Base-by-base conservation (phyloP, 2,888 invertebrate species). In the Tiliacea aurago region DNA sequence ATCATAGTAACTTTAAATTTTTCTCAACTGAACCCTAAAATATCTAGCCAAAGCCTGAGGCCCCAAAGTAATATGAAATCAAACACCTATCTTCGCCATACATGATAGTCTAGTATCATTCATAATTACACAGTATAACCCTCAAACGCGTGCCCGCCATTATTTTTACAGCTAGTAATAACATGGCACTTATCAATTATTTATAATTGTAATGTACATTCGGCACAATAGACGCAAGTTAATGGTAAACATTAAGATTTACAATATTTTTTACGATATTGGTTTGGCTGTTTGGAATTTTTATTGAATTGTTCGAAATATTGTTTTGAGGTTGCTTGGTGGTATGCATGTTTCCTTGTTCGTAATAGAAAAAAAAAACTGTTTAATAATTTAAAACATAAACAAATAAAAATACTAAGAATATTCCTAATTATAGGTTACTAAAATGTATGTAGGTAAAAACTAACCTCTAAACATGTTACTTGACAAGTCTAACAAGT, bases 161-260 rank as follows among this genome's bases (percentile, higher is more conserved):
- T 92, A 93, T 86, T 85, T 93, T 93, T 91, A 93, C 88, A 91
- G 86, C 91, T 75, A 70, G 85, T 91, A 93, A 94, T 94, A 88
- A 89, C 87, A 90, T 87, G 84, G 87, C 81, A 81, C 85, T 90
- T 88, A 90, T 87, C 89, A 87, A 90, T 91, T 90, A 88, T 87
- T 87, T 79, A 82, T 88, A 88, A 87, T 84, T 81, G 83, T 85
- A 87, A 89, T 88, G 64, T 72, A 67, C 59, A 84, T 84, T 85
- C 78, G 72, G 77, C 71, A 87, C 86, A 86, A 86, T 87, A 78
- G 75, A 80, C 75, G 55, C 58, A 61, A 43, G 67, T 83, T 86
- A 77, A 79, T 86, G 58, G 73, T 67, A 73, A 84, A 82, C 83
- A 82, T 85, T 67, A 85, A 86, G 73, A 84, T 84, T 85, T 85